These are phyloP conservation scores for Ciconia nigra DNA, from an alignment of 2,797 vertebrate species.

Conservation along the genomic window DNA sequence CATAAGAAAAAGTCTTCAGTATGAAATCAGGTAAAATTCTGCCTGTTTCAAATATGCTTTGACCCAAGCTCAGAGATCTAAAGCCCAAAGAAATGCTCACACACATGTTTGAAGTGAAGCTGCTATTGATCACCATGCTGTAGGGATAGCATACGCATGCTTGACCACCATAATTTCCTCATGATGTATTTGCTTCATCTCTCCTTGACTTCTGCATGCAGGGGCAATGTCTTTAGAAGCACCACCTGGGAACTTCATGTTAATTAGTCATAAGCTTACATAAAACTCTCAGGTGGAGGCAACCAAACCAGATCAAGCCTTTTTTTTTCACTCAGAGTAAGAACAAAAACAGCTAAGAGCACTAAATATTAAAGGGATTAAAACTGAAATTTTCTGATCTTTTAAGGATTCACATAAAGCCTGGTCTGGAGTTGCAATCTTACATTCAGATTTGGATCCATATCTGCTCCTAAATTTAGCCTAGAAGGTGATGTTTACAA, in stretches of 20 bases:
- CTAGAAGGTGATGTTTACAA: neutral
- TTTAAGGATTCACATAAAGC: neutral
- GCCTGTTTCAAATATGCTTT: neutral
- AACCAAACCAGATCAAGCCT: neutral
- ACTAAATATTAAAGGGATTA: constrained; percentile 32
- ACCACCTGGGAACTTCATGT: neutral
- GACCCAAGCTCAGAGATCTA: neutral
- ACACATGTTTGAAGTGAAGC: neutral
- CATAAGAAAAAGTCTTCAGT: neutral
- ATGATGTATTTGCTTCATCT: neutral
- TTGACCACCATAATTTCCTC: constrained; percentile 23
- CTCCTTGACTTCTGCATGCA: constrained; percentile 1
- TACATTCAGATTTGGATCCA: neutral
- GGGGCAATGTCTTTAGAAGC: neutral
- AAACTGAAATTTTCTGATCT: neutral
- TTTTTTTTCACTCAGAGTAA: neutral
- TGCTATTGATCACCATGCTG: neutral
- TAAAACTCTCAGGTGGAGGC: constrained; percentile 22
- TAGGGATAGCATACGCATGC: neutral
- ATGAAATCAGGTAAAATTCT: neutral
- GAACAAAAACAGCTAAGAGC: constrained; percentile 34
- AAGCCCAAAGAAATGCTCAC: neutral
- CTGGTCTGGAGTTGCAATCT: constrained; percentile 4
- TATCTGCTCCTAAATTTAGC: neutral
- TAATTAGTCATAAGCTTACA: constrained; percentile 22